Evolutionary conservation across 2,888 invertebrate species (phyloP).

Genomic region (Lycaena phlaeas): DNA sequence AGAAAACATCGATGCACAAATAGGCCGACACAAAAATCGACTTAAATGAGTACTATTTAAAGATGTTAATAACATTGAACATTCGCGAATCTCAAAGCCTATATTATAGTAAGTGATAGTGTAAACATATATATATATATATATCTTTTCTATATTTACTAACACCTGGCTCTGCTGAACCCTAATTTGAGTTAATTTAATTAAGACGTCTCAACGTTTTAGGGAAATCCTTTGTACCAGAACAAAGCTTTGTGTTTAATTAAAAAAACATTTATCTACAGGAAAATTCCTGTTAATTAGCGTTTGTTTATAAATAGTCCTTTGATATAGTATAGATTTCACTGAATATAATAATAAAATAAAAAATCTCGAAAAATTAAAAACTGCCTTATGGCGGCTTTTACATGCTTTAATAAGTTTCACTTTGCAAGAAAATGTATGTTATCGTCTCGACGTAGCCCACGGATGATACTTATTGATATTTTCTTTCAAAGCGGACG

Average conservation of each 20-base stretch:
- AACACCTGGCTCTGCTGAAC: neutral
- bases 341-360: neutral
- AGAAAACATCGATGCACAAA: too few species aligned
- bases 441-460: neutral
- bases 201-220: neutral
- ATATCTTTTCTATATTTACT: neutral
- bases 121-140: neutral
- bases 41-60: too few species aligned
- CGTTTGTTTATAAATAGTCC: neutral
- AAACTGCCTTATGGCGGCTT: neutral
- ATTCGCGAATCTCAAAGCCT: neutral
- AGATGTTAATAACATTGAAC: too few species aligned
- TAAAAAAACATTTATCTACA: neutral
- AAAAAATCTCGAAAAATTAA: neutral
- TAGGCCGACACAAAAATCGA: too few species aligned
- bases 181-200: neutral
- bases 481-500: neutral
- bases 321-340: neutral
- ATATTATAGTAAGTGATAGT: neutral
- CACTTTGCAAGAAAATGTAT: too few species aligned
- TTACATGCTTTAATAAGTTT: neutral
- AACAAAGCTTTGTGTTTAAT: neutral
- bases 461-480: neutral
- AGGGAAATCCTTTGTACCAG: neutral
- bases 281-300: neutral